Evolutionary conservation across 2,797 vertebrate species (phyloP).

Genomic region (Ficedula albicollis): DNA sequence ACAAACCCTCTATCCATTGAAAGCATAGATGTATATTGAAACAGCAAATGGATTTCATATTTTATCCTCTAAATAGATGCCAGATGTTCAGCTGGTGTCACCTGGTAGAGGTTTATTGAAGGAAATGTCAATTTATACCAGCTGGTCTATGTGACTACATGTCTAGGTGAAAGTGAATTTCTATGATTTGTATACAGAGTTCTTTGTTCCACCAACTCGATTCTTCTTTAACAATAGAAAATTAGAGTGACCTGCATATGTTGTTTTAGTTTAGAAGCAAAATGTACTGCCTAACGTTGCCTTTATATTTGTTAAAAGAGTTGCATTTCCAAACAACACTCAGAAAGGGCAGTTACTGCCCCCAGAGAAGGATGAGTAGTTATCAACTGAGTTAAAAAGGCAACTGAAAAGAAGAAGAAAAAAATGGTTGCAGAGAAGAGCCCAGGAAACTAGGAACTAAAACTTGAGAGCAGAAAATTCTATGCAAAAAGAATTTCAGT

Average conservation of each 20-base stretch:
- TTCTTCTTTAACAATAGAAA: conserved; percentile 21
- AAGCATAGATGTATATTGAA: background rate
- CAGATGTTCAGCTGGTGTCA: conserved; percentile 25
- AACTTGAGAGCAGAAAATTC: background rate
- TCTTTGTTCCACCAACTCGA: background rate
- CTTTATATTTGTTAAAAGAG: background rate
- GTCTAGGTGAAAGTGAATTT: conserved; percentile 18
- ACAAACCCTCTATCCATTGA: background rate
- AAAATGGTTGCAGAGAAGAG: background rate
- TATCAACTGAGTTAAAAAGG: conserved; percentile 7
- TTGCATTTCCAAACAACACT: background rate
- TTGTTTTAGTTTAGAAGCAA: conserved; percentile 25
- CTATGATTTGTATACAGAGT: background rate
- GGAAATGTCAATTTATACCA: conserved; percentile 23
- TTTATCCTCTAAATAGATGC: conserved; percentile 2
- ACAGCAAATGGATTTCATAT: background rate
- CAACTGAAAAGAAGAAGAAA: background rate
- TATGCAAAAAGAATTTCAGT: background rate
- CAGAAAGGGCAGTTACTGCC: conserved; percentile 1
- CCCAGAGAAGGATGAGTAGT: background rate
- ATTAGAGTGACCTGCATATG: background rate
- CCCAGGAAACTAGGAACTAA: background rate
- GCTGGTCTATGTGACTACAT: background rate
- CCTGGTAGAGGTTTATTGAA: conserved; percentile 12
- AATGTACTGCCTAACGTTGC: background rate